Evolutionary conservation across 1,140 invertebrate genomes (phyloP), one percentile per base, ranked within the genome.

Genomic region (Drosophila pseudoananassae): DNA sequence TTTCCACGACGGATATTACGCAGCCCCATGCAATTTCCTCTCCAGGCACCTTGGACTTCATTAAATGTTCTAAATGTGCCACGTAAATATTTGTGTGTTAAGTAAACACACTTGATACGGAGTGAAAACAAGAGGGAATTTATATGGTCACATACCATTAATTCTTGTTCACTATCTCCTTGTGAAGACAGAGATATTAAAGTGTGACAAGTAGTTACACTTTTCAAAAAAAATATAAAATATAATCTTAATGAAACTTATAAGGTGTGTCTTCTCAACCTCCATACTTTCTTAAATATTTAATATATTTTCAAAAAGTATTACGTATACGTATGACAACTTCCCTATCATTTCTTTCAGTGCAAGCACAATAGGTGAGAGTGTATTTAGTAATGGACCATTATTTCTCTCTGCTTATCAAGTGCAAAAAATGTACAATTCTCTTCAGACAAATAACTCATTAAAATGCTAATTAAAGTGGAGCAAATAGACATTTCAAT

Each of bases 1-100:
- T 65, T 46, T 77, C 56, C 29, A 46, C 50, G 66, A 38, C 80
- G 81, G 81, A 85, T 81, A 74, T 87, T 77, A 58, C 58, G 55
- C 57, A 63, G 65, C 23, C 50, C 47, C 55, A 50, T 58, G 50
- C 43, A 61, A 68, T 73, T 85, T 84, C 61, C 80, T 66, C 49
- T 50, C 31, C 25, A 27, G 56, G 56, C 36, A 15, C 15, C 40
- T 50, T 20, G 14, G 12, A 9, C 27, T 40, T 40, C 14, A 14
- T 25, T 52, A 52, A 59, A 58, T 46, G 33, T 36, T 25, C 23
- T 56, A 53, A 74, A 40, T 65, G 52, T 52, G 72, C 17, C 53
- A 51, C 33, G 51, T 25, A 83, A 78, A 59, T 66, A 66, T 6
- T 50, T 31, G 17, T 36, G 3, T 36, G 33, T 14, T 43, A 15